These are phyloP conservation scores for Tenodera sinensis DNA, from an alignment of 2,888 invertebrate genomes.

Conservation along the genomic window DNA sequence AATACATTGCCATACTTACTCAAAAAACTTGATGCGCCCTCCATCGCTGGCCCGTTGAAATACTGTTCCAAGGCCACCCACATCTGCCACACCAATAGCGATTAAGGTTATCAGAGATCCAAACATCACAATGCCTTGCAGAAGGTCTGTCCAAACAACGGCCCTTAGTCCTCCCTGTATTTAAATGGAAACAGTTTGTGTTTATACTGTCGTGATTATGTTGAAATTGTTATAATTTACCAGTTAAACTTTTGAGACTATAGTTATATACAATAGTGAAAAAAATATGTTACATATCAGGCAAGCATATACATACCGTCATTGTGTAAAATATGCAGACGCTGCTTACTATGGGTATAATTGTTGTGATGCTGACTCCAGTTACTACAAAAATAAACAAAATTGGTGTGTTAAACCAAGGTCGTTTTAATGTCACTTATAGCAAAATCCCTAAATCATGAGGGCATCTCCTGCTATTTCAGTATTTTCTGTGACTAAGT, in stretches of 20 bases:
- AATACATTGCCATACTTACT: slow-evolving; percentile 46
- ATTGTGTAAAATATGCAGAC: neutral
- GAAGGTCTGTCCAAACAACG: slow-evolving; percentile 63
- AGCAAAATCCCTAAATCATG: no score
- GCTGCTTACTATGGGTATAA: neutral
- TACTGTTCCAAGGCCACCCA: slow-evolving; percentile 55
- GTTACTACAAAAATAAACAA: neutral
- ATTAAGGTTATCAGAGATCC: slow-evolving; percentile 63
- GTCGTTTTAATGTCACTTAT: no score
- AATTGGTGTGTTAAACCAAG: neutral
- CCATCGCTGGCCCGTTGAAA: slow-evolving; percentile 51
- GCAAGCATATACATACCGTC: neutral
- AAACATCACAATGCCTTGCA: slow-evolving; percentile 67
- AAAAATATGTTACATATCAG: no score
- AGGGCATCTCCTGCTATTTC: no score
- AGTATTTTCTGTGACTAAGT: no score
- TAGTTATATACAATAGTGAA: neutral
- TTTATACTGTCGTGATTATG: no score
- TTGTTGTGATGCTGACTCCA: neutral
- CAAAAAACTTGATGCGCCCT: slow-evolving; percentile 55
- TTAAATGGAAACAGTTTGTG: slow-evolving; percentile 41
- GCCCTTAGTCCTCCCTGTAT: slow-evolving; percentile 58
- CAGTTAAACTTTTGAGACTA: no score
- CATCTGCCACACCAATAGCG: slow-evolving; percentile 56
- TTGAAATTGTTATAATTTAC: no score